Base-by-base conservation (phyloP, 2,797 vertebrate species). In the Discoglossus pictus region DNA sequence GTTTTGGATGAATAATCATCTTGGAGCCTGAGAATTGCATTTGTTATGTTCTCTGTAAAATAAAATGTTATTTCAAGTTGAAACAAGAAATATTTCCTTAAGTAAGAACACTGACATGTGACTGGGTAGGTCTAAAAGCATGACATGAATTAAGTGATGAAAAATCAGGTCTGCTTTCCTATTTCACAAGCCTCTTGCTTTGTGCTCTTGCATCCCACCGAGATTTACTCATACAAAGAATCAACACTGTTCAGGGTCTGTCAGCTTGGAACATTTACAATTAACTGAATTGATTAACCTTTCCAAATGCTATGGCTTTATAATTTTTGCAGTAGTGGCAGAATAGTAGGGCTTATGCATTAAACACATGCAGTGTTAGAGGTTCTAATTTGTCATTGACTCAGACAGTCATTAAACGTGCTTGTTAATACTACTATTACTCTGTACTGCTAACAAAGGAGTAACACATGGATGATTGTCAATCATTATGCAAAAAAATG, bases 221-320 rank as follows among this genome's bases (percentile, higher is more conserved):
- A 81, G 79, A 82, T 81, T 83, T 81, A 77, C 71, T 61, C 52
- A 63, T 80, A 76, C 75, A 83, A 81, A n/a, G 85, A 79, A 78
- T 65, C 78, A 60, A 21, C 61, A 61, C 76, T 73, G 61, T 76
- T 85, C 79, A 80, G n/a, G n/a, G 72, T 77, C 76, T 81, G 79
- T 79, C 79, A 82, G 78, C 68, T 73, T 80, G n/a, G n/a, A n/a
- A n/a, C n/a, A n/a, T n/a, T n/a, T n/a, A n/a, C n/a, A n/a, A n/a
- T n/a, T n/a, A n/a, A n/a, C n/a, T n/a, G n/a, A n/a, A 87, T 85
- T 83, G 82, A 89, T 87, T 87, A 88, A 87, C 84, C 83, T 88
- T 86, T 86, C 83, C 72, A 79, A 83, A 85, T 73, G 76, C 73
- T 86, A 75, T 80, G 85, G 78, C 72, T 83, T 80, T 83, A 77